Base-by-base conservation (phyloP, 1,140 invertebrate species). In the Paramacrobiotus metropolitanus region DNA sequence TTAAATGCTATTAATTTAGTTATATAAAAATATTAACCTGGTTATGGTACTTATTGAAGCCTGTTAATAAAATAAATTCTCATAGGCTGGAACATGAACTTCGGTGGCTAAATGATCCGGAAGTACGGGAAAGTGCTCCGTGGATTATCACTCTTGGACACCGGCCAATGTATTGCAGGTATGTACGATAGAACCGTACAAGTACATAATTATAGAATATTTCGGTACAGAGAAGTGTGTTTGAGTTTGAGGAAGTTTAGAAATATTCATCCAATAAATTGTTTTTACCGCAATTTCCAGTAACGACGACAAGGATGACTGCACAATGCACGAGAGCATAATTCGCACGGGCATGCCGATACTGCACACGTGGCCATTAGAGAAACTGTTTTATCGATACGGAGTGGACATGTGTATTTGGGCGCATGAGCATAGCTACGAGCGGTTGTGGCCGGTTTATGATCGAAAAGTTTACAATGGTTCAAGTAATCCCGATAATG, bases 401-500 rank as follows among this genome's bases (percentile, higher is more conserved):
- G 87, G 86, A 59, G 93, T 97, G 21, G 93, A 97, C 75, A 71
- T 95, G 59, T 81, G 83, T 70, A 77, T 96, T 20, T 94, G 89
- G 86, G 91, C 87, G 0, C 92, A 96, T 73, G 88, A 96, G 71
- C 91, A 96, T 74, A 85, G 85, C 28, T 96, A 96, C 70, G 90
- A 97, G 75, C 75, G 93, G 34, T 74, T 93, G 61, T 95, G 83
- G 82, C 91, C 93, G 0, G 79, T 95, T 60, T 96, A 90, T 72
- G 81, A 96, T 70, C 79, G 81, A 64, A 78, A 79, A 61, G 85
- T 83, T 66, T 72, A 68, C 60, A 93, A 93, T 74, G 86, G 86
- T 24, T 55, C 48, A n/a, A n/a, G n/a, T n/a, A 82, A 81, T 29
- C 70, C 73, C 4, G 72, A 79, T 3, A 72, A 78, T 30, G 88